Evolutionary conservation across 1,140 invertebrate species (phyloP).

Genomic region (Magallana ariakensis): DNA sequence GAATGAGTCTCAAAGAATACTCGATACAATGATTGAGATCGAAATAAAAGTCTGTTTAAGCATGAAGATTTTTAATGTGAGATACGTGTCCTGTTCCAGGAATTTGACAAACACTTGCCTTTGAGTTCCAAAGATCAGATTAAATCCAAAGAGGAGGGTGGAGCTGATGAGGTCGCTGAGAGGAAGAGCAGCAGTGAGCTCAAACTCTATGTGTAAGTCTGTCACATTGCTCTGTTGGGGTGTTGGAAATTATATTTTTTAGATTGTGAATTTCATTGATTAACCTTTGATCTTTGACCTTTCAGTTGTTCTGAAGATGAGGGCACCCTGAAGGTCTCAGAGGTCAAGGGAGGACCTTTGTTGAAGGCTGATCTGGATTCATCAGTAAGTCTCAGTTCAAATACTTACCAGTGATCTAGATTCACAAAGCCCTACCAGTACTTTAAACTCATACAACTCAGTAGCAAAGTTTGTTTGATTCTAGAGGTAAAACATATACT

Average conservation of each 20-base stretch:
- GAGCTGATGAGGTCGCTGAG: conserved; percentile 68
- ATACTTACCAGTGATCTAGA: background rate
- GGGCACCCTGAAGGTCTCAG: conserved; percentile 91
- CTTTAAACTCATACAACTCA: too few species aligned
- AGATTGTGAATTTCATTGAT: too few species aligned
- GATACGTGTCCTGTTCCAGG: conserved; percentile 53
- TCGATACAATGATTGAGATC: too few species aligned
- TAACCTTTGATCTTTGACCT: background rate
- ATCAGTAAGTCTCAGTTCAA: conserved; percentile 59
- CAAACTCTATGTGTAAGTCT: conserved; percentile 74
- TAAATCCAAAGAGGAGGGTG: conserved; percentile 62
- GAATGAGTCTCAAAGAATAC: too few species aligned
- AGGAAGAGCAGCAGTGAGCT: conserved; percentile 58
- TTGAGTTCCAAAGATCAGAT: conserved; percentile 66
- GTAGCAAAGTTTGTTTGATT: too few species aligned
- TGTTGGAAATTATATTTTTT: background rate
- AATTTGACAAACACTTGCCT: conserved; percentile 72
- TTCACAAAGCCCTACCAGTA: too few species aligned
- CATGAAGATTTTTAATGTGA: too few species aligned
- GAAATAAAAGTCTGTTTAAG: too few species aligned
- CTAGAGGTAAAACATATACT: too few species aligned
- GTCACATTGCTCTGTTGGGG: background rate
- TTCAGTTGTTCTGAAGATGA: conserved; percentile 86
- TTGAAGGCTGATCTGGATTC: conserved; percentile 88
- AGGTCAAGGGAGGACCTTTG: conserved; percentile 92